Percentiles rank a stretch among this genome's conserved stretches.
Conservation (phyloP, 2,113 vertebrate genomes). For the Nerophis ophidion region DNA sequence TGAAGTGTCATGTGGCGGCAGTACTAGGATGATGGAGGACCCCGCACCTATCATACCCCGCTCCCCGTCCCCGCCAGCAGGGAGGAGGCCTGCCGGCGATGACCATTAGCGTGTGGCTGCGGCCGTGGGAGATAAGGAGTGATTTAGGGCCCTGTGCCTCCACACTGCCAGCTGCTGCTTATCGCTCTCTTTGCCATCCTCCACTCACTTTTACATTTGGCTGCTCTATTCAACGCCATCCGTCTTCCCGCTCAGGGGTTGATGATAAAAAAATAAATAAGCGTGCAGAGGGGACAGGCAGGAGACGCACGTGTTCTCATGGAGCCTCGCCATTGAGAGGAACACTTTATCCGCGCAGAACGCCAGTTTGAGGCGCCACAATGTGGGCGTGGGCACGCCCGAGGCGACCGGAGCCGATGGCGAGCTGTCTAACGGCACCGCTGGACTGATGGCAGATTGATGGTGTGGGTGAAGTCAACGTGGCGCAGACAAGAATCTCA, state of each 20-base stretch:
- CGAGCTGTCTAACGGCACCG: slow-evolving; percentile 30
- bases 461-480: slow-evolving; percentile 49
- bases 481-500: slow-evolving; percentile 34
- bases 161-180: slow-evolving; percentile 58
- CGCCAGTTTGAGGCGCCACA: slow-evolving; percentile 35
- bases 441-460: slow-evolving; percentile 64
- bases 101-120: slow-evolving; percentile 74
- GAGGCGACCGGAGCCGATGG: slow-evolving; percentile 36
- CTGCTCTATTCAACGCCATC: slow-evolving; percentile 66
- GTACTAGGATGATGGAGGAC: slow-evolving; percentile 15
- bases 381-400: slow-evolving; percentile 28
- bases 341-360: slow-evolving; percentile 49
- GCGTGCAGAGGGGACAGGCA: slow-evolving; percentile 36
- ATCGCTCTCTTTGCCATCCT: slow-evolving; percentile 64
- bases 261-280: slow-evolving; percentile 60
- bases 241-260: slow-evolving; percentile 69
- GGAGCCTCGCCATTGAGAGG: slow-evolving; percentile 13
- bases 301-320: slow-evolving; percentile 52
- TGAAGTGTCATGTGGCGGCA: slow-evolving; percentile 6
- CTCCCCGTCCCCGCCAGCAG: slow-evolving; percentile 18
- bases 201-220: slow-evolving; percentile 74
- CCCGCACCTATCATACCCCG: slow-evolving; percentile 1
- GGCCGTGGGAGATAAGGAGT: slow-evolving; percentile 73
- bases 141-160: slow-evolving; percentile 70
- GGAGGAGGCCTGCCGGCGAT: slow-evolving; percentile 54